A percentile compares a stretch with the other conserved stretches of the same genome.
Conservation (phyloP, 1,140 invertebrate species). For the Hyposmocoma kahamanoa region DNA sequence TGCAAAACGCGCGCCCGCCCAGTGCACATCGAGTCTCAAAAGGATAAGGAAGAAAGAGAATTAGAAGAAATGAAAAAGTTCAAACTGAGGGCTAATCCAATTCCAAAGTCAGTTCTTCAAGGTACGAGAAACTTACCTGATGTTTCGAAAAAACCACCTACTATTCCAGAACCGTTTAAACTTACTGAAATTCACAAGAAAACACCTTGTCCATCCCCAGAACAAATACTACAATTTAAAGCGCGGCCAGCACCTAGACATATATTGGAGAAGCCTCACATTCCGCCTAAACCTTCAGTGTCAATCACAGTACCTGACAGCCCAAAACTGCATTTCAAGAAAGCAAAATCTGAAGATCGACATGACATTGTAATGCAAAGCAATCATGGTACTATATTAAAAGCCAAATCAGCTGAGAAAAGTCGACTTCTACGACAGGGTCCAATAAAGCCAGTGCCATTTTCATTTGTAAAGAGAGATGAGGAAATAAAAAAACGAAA, state of each 20-base stretch:
- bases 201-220: slow-evolving; percentile 22
- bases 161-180: slow-evolving; percentile 59
- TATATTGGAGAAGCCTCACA: slow-evolving; percentile 52
- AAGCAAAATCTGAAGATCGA: slow-evolving; percentile 24
- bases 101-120: slow-evolving; percentile 53
- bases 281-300: slow-evolving; percentile 32
- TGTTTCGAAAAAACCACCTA: slow-evolving; percentile 41
- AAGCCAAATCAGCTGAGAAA: slow-evolving; percentile 27
- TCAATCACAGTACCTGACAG: slow-evolving; percentile 38
- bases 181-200: slow-evolving; percentile 57
- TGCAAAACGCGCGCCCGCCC: slow-evolving; percentile 48
- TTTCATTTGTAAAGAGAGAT: slow-evolving; percentile 61
- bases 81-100: slow-evolving; percentile 60
- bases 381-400: too few relatives aligned
- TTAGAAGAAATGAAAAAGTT: slow-evolving; percentile 55
- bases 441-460: slow-evolving; percentile 49
- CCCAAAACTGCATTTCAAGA: slow-evolving; percentile 49
- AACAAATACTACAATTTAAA: slow-evolving; percentile 39
- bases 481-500: slow-evolving; percentile 46
- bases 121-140: slow-evolving; percentile 47
- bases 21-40: slow-evolving; percentile 45
- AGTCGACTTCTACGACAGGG: slow-evolving; percentile 25
- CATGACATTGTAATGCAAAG: too few relatives aligned
- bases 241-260: slow-evolving; percentile 58
- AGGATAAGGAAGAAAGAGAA: slow-evolving; percentile 59